These are phyloP conservation scores for Drosophila anceps DNA, from an alignment of 2,888 invertebrate species.

Conservation along the genomic window DNA sequence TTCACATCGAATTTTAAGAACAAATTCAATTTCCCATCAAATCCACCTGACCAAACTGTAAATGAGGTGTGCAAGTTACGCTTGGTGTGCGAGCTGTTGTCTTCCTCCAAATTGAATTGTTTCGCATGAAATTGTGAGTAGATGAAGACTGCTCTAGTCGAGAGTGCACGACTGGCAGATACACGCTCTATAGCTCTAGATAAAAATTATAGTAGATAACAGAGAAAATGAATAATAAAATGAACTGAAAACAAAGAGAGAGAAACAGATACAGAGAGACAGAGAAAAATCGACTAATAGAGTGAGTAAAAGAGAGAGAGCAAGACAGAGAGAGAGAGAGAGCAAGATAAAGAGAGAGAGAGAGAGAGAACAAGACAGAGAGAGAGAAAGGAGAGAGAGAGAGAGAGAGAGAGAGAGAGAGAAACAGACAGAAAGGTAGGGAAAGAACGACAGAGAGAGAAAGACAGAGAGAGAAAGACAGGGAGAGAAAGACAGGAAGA, in stretches of 20 bases:
- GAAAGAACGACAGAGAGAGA: no score
- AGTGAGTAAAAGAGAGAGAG: no score
- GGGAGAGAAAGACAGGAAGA: no score
- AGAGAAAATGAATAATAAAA: neutral
- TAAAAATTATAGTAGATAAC: no score
- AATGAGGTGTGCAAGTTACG: constrained; percentile 1
- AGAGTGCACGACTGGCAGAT: neutral
- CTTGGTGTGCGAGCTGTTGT: neutral
- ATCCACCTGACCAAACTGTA: neutral
- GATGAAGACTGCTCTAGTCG: neutral
- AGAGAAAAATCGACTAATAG: no score
- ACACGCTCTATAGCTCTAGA: neutral
- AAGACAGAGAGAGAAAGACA: no score
- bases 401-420: no score
- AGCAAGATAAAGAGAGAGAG: neutral
- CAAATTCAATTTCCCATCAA: constrained; percentile 1
- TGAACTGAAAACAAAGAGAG: neutral
- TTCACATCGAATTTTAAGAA: neutral
- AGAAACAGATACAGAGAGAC: neutral
- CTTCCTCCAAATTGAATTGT: constrained; percentile 1
- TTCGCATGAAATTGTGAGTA: neutral
- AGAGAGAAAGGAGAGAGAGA: no score
- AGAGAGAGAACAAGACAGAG: no score
- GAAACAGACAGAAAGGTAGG: no score
- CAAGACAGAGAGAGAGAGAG: neutral